Evolutionary conservation across 1,140 invertebrate genomes (phyloP), one percentile per base, ranked within the genome.

Genomic region (Tachypleus tridentatus): DNA sequence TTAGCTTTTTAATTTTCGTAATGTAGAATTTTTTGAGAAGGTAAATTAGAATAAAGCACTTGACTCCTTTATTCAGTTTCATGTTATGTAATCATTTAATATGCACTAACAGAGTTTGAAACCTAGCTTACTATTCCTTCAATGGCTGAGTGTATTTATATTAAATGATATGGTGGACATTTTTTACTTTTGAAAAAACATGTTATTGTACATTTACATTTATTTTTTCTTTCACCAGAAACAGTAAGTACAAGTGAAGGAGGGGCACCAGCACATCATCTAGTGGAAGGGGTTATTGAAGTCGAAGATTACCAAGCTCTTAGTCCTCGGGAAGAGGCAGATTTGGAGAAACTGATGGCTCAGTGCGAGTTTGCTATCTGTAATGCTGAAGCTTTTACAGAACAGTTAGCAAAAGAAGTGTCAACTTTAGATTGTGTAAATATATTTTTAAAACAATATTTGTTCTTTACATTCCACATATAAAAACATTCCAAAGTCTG

Each of bases 361-460:
- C 81, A 86, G 67, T 89, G 86, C 76, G 83, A 90, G 71, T 85
- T 85, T 76, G 87, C 88, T 57, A 87, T 93, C 61, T 86, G 86
- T 62, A 88, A 93, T 80, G 90, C 90, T 57, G 88, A 91, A 77
- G 82, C 83, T 8, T 93, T 93, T 77, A 87, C 90, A 80, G 87
- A 89, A 74, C 85, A 86, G 67, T 77, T 93, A 52, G 85, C 86
- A 7, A 86, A 86, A 74, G 87, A 92, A 77, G 76, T 93, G 9
- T 88, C 86, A 51, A 80, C 89, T 64, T 79, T 94, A 50, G 91
- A 94, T 82, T 87, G 87, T 65, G 86, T 89, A 77, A 81, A 74
- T 66, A 66, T 75, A 52, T 54, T 49, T 11, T 65, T 11, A 52
- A 49, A n/a, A 64, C 53, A 54, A n/a, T 7, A 50, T 63, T 29